These are phyloP conservation scores for Hormiphora californensis DNA, from an alignment of 37 sponge, comb jelly and placozoan genomes.

Conservation along the genomic window DNA sequence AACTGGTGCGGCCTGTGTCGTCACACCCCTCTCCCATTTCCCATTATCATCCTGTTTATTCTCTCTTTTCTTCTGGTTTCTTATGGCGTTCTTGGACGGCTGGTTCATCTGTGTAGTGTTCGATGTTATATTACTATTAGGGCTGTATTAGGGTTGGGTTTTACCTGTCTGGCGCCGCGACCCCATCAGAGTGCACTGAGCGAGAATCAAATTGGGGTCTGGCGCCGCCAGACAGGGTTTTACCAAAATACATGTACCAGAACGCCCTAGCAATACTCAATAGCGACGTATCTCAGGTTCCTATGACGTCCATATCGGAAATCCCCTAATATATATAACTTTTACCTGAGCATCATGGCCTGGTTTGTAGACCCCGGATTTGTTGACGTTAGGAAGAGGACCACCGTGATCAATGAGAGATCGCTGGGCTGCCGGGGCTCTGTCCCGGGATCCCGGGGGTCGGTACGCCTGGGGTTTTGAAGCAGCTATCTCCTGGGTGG, in stretches of 20 bases:
- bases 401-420: not conserved
- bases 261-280: no score
- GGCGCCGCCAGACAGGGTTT: no score
- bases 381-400: not conserved
- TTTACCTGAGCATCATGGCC: not conserved
- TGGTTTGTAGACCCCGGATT: conserved; percentile 14
- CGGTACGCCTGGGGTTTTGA: conserved; percentile 51
- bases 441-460: not conserved
- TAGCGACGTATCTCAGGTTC: no score
- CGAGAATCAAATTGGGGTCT: no score
- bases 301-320: no score
- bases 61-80: conserved; percentile 38
- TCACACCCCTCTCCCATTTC: not conserved
- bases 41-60: not conserved
- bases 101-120: no score
- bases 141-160: no score
- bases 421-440: not conserved
- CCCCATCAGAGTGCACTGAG: no score
- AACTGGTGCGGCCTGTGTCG: not conserved
- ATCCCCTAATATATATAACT: no score
- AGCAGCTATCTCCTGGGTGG: conserved; percentile 23
- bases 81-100: conserved; percentile 23
- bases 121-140: no score
- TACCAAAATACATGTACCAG: no score
- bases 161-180: no score